A percentile compares a stretch with the other conserved stretches of the same genome.
These are phyloP conservation scores for Anastrepha ludens DNA, from an alignment of 1,140 invertebrate genomes.

Conservation along the genomic window DNA sequence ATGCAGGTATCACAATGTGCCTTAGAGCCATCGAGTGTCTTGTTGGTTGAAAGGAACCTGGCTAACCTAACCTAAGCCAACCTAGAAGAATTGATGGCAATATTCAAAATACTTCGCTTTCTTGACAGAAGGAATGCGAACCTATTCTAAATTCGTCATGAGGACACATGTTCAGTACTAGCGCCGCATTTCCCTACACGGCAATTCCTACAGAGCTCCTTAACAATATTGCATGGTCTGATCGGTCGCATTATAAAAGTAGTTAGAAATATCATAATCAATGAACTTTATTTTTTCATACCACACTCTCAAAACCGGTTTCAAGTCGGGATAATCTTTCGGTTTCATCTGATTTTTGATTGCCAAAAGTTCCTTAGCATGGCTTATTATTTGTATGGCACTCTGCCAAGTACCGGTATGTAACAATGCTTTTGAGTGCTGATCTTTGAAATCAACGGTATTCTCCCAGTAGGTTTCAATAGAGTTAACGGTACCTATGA, in stretches of 20 bases:
- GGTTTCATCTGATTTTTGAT: constrained; percentile 73
- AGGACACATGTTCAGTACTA: too few species aligned
- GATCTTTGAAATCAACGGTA: constrained; percentile 65
- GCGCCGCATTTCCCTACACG: too few species aligned
- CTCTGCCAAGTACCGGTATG: constrained; percentile 89
- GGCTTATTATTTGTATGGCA: constrained; percentile 81
- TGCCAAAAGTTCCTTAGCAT: constrained; percentile 76
- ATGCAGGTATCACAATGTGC: too few species aligned
- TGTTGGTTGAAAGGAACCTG: too few species aligned
- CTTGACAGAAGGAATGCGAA: too few species aligned
- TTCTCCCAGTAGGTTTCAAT: constrained; percentile 81
- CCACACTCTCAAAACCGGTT: constrained; percentile 30
- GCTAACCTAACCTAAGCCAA: too few species aligned
- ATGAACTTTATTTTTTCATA: not conserved
- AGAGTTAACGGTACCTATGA: constrained; percentile 80
- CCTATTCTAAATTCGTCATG: too few species aligned
- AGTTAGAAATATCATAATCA: not conserved
- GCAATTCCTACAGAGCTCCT: too few species aligned
- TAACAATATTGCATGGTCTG: too few species aligned
- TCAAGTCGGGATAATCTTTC: not conserved
- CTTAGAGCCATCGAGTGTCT: too few species aligned
- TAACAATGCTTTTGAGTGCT: constrained; percentile 67
- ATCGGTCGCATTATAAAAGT: not conserved
- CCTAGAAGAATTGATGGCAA: too few species aligned
- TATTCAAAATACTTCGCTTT: too few species aligned